Conservation (phyloP, 2,113 vertebrate genomes). For the Reinhardtius hippoglossoides region DNA sequence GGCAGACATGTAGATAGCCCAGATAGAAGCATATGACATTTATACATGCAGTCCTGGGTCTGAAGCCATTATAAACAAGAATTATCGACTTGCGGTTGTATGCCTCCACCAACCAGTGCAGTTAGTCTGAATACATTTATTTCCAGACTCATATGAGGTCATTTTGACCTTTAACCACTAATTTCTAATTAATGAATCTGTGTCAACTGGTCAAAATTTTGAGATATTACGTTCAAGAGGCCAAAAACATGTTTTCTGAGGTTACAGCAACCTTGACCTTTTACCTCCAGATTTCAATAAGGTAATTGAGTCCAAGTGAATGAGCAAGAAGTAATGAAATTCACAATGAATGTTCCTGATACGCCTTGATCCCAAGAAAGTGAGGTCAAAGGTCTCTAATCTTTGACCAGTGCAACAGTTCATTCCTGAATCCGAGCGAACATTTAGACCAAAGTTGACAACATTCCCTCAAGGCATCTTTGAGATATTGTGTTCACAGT, state of each 20-base stretch:
- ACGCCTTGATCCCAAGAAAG: neutral
- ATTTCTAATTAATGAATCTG: neutral
- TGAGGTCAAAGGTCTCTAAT: neutral
- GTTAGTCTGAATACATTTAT: neutral
- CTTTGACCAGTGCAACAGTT: no score
- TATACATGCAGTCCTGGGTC: constrained; percentile 40
- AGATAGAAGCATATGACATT: constrained; percentile 54
- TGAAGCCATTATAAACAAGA: constrained; percentile 72
- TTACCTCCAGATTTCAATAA: neutral
- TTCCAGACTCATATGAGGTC: neutral
- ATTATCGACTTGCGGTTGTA: neutral
- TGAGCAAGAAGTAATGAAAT: neutral
- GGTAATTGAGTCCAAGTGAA: neutral
- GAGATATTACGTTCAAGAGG: neutral
- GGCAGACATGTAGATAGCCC: constrained; percentile 63
- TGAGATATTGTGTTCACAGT: no score
- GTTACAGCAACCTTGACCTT: neutral
- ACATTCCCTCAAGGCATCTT: no score
- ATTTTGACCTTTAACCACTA: neutral
- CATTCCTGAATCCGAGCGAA: no score
- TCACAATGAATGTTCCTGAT: no score
- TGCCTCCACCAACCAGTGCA: neutral
- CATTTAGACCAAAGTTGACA: no score
- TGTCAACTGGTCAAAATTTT: neutral
- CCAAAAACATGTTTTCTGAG: no score